Evolutionary conservation across 2,888 invertebrate genomes (phyloP).

Genomic region (Belgica antarctica): DNA sequence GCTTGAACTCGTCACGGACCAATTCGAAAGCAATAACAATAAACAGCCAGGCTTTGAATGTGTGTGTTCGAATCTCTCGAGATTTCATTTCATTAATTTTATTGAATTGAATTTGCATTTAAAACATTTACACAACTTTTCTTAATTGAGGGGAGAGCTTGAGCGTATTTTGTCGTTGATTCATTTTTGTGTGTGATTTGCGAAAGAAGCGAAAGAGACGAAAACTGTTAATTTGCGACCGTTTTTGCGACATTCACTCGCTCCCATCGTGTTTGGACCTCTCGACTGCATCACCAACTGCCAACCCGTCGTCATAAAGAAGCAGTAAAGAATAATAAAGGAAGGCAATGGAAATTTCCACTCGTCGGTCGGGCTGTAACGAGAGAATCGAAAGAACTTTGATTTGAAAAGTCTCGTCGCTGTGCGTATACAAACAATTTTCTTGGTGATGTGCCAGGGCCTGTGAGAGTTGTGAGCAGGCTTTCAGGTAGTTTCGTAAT

Average conservation of each 20-base stretch:
- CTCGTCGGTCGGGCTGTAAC: not conserved
- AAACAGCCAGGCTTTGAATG: too few species aligned
- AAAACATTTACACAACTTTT: not conserved
- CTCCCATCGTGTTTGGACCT: too few species aligned
- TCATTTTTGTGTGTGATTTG: not conserved
- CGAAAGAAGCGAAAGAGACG: conserved; percentile 2
- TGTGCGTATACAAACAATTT: not conserved
- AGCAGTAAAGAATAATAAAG: not conserved
- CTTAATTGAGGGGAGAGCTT: not conserved
- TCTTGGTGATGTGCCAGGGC: not conserved
- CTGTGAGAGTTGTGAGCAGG: not conserved
- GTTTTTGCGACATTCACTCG: too few species aligned
- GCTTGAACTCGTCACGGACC: too few species aligned
- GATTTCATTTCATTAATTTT: not conserved
- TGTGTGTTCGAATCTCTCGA: too few species aligned
- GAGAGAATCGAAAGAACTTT: not conserved
- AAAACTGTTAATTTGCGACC: conserved; percentile 3
- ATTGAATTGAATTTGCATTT: conserved; percentile 10
- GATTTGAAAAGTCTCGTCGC: not conserved
- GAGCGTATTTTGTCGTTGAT: conserved; percentile 5
- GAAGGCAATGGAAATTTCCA: conserved; percentile 31
- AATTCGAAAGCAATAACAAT: too few species aligned
- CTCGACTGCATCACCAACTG: too few species aligned
- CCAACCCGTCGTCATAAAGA: not conserved
- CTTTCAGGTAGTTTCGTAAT: not conserved